Percentiles rank a stretch among this genome's conserved stretches.
These are phyloP conservation scores for Caenorhabditis inopinata DNA, from an alignment of 1,140 invertebrate species.

Conservation along the genomic window DNA sequence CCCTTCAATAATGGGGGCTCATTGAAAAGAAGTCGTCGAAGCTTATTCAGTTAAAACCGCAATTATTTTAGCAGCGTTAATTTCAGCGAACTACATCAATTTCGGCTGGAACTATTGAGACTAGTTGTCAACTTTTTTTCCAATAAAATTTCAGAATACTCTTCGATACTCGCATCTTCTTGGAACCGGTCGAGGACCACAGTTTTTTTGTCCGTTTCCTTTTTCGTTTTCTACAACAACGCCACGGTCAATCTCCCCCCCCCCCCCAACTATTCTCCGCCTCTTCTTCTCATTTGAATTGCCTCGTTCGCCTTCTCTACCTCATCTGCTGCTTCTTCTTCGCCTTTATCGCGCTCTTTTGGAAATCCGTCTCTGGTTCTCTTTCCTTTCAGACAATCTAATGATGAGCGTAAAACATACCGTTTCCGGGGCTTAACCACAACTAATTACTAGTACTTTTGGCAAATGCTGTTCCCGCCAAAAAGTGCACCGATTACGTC, in stretches of 20 bases:
- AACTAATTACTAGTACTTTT: not conserved
- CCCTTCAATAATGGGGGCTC: too few relatives aligned
- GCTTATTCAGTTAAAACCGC: too few relatives aligned
- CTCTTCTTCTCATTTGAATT: constrained; percentile 29
- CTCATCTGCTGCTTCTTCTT: not conserved
- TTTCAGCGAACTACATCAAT: too few relatives aligned
- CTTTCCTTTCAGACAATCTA: not conserved
- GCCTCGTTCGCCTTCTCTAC: not conserved
- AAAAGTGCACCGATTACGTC: too few relatives aligned
- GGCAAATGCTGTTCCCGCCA: not conserved
- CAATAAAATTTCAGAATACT: too few relatives aligned
- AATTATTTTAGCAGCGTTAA: too few relatives aligned
- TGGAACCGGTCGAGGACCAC: not conserved
- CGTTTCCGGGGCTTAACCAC: not conserved
- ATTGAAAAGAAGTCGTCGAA: too few relatives aligned
- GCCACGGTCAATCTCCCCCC: not conserved
- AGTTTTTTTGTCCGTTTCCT: not conserved
- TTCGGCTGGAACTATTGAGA: too few relatives aligned
- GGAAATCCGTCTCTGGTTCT: not conserved
- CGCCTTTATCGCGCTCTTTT: not conserved
- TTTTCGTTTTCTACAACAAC: not conserved
- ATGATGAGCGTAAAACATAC: constrained; percentile 33
- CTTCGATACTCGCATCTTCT: too few relatives aligned
- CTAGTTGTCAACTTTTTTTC: too few relatives aligned
- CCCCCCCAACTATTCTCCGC: too few relatives aligned